Conservation (phyloP, 2,113 vertebrate species). For the Clarias batrachus region DNA sequence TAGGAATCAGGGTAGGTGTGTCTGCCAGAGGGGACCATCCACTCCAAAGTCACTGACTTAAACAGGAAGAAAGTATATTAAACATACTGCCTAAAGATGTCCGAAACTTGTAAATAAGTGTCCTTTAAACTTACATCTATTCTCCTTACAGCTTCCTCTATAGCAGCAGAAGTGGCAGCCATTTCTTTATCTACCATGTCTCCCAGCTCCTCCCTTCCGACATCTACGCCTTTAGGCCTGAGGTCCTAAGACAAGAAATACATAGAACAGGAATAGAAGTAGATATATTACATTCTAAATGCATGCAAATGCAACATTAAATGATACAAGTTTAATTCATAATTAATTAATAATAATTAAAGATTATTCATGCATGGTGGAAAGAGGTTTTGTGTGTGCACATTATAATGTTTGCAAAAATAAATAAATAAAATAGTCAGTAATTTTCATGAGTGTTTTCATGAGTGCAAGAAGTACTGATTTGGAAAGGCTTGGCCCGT, state of each 20-base stretch:
- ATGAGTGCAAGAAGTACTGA: too few species aligned
- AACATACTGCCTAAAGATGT: too few species aligned
- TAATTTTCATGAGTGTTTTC: too few species aligned
- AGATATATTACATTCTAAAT: not conserved
- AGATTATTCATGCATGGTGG: too few species aligned
- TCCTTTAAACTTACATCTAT: conserved; percentile 80
- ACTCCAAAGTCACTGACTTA: not conserved
- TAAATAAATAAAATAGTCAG: too few species aligned
- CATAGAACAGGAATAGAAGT: not conserved
- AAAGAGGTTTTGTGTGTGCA: too few species aligned
- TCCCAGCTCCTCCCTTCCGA: conserved; percentile 90
- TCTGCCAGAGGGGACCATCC: not conserved
- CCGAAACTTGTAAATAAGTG: not conserved
- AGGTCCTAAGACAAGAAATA: conserved; percentile 78
- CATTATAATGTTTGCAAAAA: too few species aligned
- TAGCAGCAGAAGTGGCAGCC: conserved; percentile 88
- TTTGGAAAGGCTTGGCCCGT: too few species aligned
- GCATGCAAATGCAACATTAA: not conserved
- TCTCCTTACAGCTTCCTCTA: conserved; percentile 89
- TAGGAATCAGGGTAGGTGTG: too few species aligned
- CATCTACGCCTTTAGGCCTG: conserved; percentile 86
- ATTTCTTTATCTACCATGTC: conserved; percentile 98
- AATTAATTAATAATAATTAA: too few species aligned
- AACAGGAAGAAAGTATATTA: too few species aligned
- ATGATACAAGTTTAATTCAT: too few species aligned